Evolutionary conservation across 2,888 invertebrate genomes (phyloP), one percentile per base, ranked within the genome.

Genomic region (Agrochola lychnidis): DNA sequence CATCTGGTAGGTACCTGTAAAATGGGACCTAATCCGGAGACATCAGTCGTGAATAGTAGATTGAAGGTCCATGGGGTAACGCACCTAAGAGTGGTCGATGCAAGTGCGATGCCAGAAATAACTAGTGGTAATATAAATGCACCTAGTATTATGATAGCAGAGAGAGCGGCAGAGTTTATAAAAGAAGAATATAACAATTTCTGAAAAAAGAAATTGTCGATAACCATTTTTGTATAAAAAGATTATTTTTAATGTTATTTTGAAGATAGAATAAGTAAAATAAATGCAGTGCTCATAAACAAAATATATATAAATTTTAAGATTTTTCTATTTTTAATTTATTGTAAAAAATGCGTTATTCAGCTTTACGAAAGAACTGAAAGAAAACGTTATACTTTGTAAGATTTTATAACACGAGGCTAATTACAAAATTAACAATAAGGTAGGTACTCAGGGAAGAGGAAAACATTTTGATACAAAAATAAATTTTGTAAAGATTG

Each of bases 21-120:
- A 89, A 97, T 97, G 97, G 97, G 97, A 1, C 97, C 97, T 0
- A 84, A 79, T 22, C 93, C 93, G 81, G 84, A 89, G 0, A 89
- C 82, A 6, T 92, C 97, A 0, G 97, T 97, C 0, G 97, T 97
- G 0, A 95, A 97, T 12, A 82, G 85, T 56, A 77, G 72, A 69
- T 70, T 88, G 22, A 86, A 82, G 53, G 97, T 97, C 0, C 94
- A 97, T 87, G 97, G 97, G 0, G 93, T 97, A 1, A 94, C 95
- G 74, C 93, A 96, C 16, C 90, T 98, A 16, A 92, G 97, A 73
- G 97, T 98, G 0, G 97, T 97, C 4, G 97, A 98, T 85, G 97
- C 97, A 1, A 97, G 97, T 81, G 94, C 97, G 12, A 97, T 98
- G 97, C 97, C 97, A 0, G 93, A 93, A 57, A 97, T 97, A 3